These are phyloP conservation scores for Fistularia commersonii DNA, from an alignment of 2,797 vertebrate genomes.

Conservation along the genomic window DNA sequence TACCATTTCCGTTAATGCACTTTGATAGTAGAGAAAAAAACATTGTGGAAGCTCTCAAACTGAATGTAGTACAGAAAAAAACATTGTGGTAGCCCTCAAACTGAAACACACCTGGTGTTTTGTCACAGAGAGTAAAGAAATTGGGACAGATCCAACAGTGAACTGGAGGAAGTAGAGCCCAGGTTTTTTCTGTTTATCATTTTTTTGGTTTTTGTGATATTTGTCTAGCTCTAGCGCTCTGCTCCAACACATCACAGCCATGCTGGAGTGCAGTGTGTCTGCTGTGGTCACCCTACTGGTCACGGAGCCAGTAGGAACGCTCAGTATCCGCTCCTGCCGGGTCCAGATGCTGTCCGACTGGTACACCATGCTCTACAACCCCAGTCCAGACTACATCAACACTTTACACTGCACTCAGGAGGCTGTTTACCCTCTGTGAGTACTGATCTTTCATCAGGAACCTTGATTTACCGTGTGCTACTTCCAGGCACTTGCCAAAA, in stretches of 20 bases:
- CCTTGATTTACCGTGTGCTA: too few relatives aligned
- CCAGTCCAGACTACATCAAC: slow-evolving; percentile 92
- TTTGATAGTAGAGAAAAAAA: too few relatives aligned
- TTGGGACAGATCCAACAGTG: too few relatives aligned
- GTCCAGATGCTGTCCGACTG: slow-evolving; percentile 96
- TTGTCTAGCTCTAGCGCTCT: slow-evolving; percentile 92
- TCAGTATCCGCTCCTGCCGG: slow-evolving; percentile 86
- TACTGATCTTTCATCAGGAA: neutral
- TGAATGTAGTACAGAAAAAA: too few relatives aligned
- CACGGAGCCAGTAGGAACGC: slow-evolving; percentile 82
- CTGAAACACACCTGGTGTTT: too few relatives aligned
- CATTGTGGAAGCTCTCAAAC: too few relatives aligned
- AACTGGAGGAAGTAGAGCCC: too few relatives aligned
- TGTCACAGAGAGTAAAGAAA: too few relatives aligned
- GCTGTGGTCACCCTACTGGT: slow-evolving; percentile 85
- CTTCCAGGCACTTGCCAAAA: too few relatives aligned
- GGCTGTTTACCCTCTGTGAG: slow-evolving; percentile 92
- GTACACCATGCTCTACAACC: slow-evolving; percentile 99
- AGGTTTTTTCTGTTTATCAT: too few relatives aligned
- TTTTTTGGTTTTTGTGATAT: neutral
- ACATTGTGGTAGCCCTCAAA: too few relatives aligned
- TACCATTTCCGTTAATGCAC: too few relatives aligned
- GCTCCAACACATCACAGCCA: slow-evolving; percentile 88
- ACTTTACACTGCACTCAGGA: slow-evolving; percentile 97
- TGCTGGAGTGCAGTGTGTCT: slow-evolving; percentile 85